Percentiles rank a stretch among this genome's conserved stretches.
phyloP scores from a whole-genome alignment of 2,113 vertebrate species.

The Pelvicachromis taeniatus region DNA sequence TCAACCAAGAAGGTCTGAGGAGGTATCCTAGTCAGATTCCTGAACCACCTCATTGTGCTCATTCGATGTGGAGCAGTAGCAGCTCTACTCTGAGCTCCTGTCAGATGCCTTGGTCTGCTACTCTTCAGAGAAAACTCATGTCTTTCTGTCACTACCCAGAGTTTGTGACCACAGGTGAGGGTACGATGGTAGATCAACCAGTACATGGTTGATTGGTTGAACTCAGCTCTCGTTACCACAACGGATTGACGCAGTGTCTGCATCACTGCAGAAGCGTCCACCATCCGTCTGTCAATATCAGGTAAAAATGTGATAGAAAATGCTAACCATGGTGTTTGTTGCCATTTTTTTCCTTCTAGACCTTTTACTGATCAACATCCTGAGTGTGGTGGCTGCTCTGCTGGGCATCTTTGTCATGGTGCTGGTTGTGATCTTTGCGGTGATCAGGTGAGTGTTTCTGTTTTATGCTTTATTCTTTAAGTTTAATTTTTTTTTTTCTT shows the following conservation, averaged over 20 bases:
- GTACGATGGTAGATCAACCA: background rate
- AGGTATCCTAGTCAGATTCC: background rate
- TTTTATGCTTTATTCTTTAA: background rate
- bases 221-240: background rate
- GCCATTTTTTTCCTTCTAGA: slow-evolving; percentile 61
- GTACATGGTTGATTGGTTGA: too few relatives aligned
- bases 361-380: slow-evolving; percentile 55
- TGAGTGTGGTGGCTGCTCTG: slow-evolving; percentile 69
- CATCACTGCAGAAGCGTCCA: background rate
- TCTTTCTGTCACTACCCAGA: background rate
- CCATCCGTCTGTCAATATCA: background rate
- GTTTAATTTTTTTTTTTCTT: background rate
- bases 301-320: background rate
- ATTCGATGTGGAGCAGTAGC: too few relatives aligned
- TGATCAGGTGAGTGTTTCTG: slow-evolving; percentile 75
- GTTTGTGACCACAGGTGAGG: background rate
- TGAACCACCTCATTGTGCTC: background rate
- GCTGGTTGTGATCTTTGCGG: slow-evolving; percentile 72
- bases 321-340: background rate
- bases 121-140: background rate
- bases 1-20: background rate
- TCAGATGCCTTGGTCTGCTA: background rate
- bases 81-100: too few relatives aligned
- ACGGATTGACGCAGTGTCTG: background rate
- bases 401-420: slow-evolving; percentile 52